phyloP scores from a whole-genome alignment of 1,140 invertebrate genomes.

The Agraylea sexmaculata region DNA sequence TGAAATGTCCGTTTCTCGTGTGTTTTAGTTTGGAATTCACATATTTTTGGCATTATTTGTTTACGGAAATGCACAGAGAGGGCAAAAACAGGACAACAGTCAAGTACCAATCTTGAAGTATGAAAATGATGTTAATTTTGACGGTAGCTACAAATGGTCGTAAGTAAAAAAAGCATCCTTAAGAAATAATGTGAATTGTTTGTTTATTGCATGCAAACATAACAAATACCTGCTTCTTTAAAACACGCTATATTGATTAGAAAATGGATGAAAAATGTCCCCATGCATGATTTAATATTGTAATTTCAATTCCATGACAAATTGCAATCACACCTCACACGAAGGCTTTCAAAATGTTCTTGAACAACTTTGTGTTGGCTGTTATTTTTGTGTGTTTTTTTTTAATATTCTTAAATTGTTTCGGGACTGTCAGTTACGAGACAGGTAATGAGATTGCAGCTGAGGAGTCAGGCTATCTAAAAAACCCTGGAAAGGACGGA shows the following conservation, averaged over 20 bases:
- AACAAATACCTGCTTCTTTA: too few species aligned
- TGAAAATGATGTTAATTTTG: conserved; percentile 48
- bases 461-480: conserved; percentile 58
- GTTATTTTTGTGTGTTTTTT: too few species aligned
- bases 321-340: too few species aligned
- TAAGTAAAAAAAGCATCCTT: conserved; percentile 24
- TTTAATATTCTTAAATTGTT: conserved; percentile 1
- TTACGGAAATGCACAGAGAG: conserved; percentile 12
- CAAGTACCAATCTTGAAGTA: conserved; percentile 42
- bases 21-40: too few species aligned
- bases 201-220: neutral
- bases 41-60: conserved; percentile 5
- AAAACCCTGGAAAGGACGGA: conserved; percentile 49
- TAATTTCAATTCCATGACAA: neutral
- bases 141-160: conserved; percentile 55
- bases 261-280: too few species aligned
- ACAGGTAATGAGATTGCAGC: conserved; percentile 56
- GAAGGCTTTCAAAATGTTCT: too few species aligned
- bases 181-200: neutral
- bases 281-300: neutral
- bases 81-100: conserved; percentile 22
- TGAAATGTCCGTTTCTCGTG: neutral
- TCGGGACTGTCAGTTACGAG: conserved; percentile 34
- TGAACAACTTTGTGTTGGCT: too few species aligned
- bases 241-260: too few species aligned